A percentile compares a stretch with the other conserved stretches of the same genome.
phyloP scores from a whole-genome alignment of 2,113 vertebrate species.

The Chrysemys picta region DNA sequence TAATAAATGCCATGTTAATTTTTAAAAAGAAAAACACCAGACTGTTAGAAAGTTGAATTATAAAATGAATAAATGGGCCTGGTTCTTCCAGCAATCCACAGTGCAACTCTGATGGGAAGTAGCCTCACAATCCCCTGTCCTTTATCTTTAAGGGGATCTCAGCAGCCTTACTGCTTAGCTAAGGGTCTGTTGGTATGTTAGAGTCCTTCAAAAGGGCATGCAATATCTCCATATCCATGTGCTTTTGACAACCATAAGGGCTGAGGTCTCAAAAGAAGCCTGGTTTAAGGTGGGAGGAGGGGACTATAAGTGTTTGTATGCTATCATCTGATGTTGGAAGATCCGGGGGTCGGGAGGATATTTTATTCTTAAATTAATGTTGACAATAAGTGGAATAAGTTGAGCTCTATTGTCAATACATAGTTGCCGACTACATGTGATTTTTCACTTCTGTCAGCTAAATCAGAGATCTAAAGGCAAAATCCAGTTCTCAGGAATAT shows the following conservation, averaged over 20 bases:
- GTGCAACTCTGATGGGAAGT: neutral
- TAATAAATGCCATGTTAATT: neutral
- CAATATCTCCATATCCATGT: neutral
- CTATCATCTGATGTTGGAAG: slow-evolving; percentile 12
- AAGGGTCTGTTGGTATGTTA: neutral
- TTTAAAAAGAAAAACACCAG: no score
- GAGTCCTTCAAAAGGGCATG: slow-evolving; percentile 43
- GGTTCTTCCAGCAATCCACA: neutral
- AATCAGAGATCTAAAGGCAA: neutral
- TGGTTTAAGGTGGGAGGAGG: neutral
- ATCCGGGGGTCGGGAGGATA: neutral
- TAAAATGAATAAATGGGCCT: neutral
- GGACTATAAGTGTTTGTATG: slow-evolving; percentile 47
- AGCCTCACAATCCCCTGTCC: neutral
- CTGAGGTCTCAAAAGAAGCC: slow-evolving; percentile 1
- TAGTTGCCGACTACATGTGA: neutral
- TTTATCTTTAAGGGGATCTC: neutral
- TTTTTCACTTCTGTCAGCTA: slow-evolving; percentile 22
- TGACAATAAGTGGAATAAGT: slow-evolving; percentile 41
- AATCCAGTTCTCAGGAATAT: slow-evolving; percentile 2
- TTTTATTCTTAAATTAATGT: slow-evolving; percentile 17
- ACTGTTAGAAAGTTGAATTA: neutral
- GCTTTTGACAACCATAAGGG: neutral
- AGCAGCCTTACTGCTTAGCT: neutral
- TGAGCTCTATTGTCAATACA: slow-evolving; percentile 6